Evolutionary conservation across 2,113 vertebrate species (phyloP).

Genomic region (Tragelaphus buxtoni): DNA sequence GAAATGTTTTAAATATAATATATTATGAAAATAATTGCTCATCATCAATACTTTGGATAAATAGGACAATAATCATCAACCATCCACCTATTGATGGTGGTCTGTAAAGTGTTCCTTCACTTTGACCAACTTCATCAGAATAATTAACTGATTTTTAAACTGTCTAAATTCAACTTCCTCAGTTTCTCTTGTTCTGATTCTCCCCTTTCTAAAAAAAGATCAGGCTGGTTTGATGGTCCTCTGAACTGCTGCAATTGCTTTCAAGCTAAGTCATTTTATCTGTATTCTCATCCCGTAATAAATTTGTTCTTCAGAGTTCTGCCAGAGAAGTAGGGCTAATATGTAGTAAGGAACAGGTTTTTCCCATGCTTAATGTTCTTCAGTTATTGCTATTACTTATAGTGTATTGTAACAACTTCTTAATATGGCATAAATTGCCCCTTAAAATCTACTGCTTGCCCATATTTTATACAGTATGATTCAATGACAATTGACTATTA

Average conservation of each 20-base stretch:
- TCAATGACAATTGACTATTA: background rate
- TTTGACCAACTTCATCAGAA: background rate
- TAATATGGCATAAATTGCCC: background rate
- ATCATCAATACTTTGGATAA: background rate
- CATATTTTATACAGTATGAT: background rate
- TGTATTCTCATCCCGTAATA: background rate
- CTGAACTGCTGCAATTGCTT: background rate
- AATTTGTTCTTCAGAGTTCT: background rate
- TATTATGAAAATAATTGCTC: conserved; percentile 19
- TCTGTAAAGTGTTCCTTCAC: background rate
- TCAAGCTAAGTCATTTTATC: background rate
- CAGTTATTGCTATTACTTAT: background rate
- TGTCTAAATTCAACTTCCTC: background rate
- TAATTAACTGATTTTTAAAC: background rate
- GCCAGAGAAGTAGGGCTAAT: background rate
- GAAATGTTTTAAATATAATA: conserved; percentile 30
- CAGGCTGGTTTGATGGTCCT: background rate
- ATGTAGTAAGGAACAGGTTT: background rate
- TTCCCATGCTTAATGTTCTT: background rate
- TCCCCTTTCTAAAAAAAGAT: background rate
- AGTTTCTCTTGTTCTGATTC: background rate
- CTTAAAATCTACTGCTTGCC: background rate
- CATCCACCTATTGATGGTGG: background rate
- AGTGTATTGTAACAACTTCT: background rate
- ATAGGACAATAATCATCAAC: background rate